These are phyloP conservation scores for Zapornia atra DNA, from an alignment of 2,113 vertebrate genomes.

Conservation along the genomic window DNA sequence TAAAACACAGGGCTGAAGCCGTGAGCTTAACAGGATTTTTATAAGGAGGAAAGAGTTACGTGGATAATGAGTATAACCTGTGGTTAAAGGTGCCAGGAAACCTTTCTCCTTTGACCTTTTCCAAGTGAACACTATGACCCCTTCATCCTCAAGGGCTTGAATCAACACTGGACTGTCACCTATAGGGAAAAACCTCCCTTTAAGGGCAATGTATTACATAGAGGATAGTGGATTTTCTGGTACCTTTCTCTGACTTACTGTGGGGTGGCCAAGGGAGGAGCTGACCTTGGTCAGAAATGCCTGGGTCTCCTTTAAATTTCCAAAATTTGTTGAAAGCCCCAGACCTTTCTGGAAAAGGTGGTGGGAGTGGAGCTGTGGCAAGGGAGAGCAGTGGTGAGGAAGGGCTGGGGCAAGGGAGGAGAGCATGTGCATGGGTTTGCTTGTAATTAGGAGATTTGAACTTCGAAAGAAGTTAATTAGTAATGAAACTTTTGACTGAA, in stretches of 20 bases:
- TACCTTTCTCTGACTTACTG: not conserved
- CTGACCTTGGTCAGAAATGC: not conserved
- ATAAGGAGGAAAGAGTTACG: not conserved
- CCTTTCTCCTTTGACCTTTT: not conserved
- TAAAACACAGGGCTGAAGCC: not conserved
- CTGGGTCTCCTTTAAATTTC: not conserved
- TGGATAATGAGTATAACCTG: not conserved
- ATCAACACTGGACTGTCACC: not conserved
- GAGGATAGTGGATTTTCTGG: not conserved
- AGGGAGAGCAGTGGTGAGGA: not conserved
- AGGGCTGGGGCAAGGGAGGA: not conserved
- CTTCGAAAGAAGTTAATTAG: conserved; percentile 79
- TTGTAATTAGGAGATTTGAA: conserved; percentile 76
- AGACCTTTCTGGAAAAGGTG: not conserved
- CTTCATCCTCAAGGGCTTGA: not conserved
- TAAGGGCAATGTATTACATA: not conserved
- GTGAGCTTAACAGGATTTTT: not conserved
- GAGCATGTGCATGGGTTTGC: not conserved
- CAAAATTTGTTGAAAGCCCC: not conserved
- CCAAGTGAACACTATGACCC: not conserved
- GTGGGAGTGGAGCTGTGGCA: not conserved
- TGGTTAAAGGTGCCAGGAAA: not conserved
- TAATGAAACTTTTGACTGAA: conserved; percentile 69
- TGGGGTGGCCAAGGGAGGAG: not conserved
- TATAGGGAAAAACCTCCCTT: not conserved